phyloP scores from a whole-genome alignment of 2,797 vertebrate species.

The Atherinosoma microstoma region DNA sequence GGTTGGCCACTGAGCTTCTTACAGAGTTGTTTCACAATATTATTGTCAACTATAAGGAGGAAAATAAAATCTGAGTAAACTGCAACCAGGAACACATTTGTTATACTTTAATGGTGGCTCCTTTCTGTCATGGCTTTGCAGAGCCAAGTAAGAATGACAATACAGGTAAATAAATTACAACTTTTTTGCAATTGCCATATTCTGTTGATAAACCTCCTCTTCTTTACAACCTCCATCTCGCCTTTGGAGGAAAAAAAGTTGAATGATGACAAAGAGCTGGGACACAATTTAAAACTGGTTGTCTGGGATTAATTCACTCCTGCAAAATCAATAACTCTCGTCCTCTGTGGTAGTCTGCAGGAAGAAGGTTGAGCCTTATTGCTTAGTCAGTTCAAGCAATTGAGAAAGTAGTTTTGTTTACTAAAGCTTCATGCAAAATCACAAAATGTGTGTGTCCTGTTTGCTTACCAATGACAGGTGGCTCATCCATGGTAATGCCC shows the following conservation, averaged over 20 bases:
- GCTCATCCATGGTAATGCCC: constrained; percentile 99
- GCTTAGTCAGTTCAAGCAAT: constrained; percentile 15
- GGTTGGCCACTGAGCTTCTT: constrained; percentile 17
- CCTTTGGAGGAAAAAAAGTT: no score
- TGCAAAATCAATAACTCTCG: constrained; percentile 23
- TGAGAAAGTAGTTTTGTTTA: constrained; percentile 7
- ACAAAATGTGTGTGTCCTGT: neutral
- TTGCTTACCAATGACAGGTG: constrained; percentile 95
- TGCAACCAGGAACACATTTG: neutral
- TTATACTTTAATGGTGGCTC: neutral
- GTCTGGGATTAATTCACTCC: constrained; percentile 10
- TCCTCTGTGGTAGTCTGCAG: constrained; percentile 18
- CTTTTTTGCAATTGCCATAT: neutral
- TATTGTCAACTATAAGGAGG: constrained; percentile 50
- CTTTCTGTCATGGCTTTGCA: neutral
- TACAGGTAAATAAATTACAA: neutral
- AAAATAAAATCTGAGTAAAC: constrained; percentile 29
- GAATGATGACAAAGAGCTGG: neutral
- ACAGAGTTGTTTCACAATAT: constrained; percentile 41
- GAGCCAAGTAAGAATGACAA: neutral
- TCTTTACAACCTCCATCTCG: neutral
- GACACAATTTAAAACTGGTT: neutral
- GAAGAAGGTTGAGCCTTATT: constrained; percentile 15
- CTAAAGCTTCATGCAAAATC: neutral
- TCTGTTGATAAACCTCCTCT: neutral